Base-by-base conservation (phyloP, 1,140 invertebrate genomes). In the Venturia canescens region DNA sequence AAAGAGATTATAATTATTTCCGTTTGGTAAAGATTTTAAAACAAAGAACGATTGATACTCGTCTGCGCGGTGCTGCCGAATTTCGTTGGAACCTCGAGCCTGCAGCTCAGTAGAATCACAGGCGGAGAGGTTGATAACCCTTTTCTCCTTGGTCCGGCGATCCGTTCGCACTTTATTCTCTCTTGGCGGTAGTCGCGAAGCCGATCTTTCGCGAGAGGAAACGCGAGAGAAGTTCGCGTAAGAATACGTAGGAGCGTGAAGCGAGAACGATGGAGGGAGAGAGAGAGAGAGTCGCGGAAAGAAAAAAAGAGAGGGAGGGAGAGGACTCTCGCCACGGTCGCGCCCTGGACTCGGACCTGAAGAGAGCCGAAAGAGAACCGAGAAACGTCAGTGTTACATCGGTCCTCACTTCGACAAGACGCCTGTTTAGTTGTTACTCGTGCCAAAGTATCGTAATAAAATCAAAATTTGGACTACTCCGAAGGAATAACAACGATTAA, bases 371-470 rank as follows among this genome's bases (percentile, higher is more conserved):
- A 11, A 23, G 23, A 63, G 60, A 63, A 26, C 23, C 23, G 60
- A 63, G 60, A 63, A 71, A 77, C 83, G 87, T 84, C 87, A 88
- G 88, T 88, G 82, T 76, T 85, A 83, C 84, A 82, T 83, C 82
- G 88, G 81, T 87, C 83, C 86, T 89, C 85, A 76, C 79, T 81
- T 84, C 69, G 86, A 83, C 83, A 88, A 84, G 85, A 89, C 87
- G 86, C 60, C 16, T 23, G 26, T 63, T 63, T 63, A 26, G 3
- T 63, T 63, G 16, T 53, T 53, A 63, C 44, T 60, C 63, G 66
- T 66, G 71, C 48, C 16, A 21, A 71, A 79, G 57, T 75, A 31
- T 53, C 21, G 27, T 63, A 13, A 13, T 21, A 23, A 3, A 11
- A 7, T 15, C 23, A 26, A 63, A 63, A 26, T 26, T 63, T 63